phyloP scores from a whole-genome alignment of 2,113 vertebrate species.

The Peromyscus leucopus region DNA sequence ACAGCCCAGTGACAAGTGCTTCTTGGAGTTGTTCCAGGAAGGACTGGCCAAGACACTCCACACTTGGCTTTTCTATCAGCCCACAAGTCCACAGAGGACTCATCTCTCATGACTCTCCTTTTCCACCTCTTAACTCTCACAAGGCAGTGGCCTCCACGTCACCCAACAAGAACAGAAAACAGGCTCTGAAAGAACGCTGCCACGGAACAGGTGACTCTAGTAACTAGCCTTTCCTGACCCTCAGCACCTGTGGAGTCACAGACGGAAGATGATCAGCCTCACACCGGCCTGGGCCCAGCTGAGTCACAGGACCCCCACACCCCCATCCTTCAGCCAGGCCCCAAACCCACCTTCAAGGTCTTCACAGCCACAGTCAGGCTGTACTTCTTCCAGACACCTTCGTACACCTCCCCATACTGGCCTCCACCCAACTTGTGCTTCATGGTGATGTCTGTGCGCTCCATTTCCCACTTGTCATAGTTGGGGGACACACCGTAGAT shows the following conservation, averaged over 20 bases:
- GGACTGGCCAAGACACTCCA: not conserved
- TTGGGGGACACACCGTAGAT: constrained; percentile 98
- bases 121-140: not conserved
- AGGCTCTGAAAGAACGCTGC: not conserved
- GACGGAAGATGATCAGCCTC: not conserved
- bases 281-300: not conserved
- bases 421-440: constrained; percentile 98
- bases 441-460: constrained; percentile 99
- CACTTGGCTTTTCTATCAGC: not conserved
- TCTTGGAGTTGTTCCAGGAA: not conserved
- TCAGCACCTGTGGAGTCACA: not conserved
- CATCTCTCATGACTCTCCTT: not conserved
- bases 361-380: constrained; percentile 98
- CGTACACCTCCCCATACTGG: constrained; percentile 99
- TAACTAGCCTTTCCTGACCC: not conserved
- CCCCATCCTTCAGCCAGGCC: not conserved
- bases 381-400: constrained; percentile 99
- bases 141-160: not conserved
- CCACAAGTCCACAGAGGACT: not conserved
- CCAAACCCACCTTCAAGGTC: constrained; percentile 93
- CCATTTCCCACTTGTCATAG: constrained; percentile 99
- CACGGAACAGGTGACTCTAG: not conserved
- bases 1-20: not conserved
- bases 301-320: not conserved
- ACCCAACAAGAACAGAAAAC: not conserved